Evolutionary conservation across 1,140 invertebrate species (phyloP).

Genomic region (Glossosoma conforme): DNA sequence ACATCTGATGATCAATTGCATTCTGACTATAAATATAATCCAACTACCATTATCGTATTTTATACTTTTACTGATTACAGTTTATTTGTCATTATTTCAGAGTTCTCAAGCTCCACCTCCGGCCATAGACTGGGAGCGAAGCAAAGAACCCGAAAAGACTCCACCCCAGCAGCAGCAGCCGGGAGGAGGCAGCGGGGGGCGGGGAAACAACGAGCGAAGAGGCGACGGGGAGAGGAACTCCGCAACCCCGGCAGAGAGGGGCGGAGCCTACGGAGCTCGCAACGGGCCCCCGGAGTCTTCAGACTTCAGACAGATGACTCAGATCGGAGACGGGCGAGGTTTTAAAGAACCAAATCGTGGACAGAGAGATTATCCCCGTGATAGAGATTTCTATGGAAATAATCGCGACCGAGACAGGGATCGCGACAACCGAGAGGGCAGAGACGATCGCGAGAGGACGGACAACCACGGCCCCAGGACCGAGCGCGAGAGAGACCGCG

Average conservation of each 20-base stretch:
- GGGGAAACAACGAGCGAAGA: constrained; percentile 61
- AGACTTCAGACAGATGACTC: constrained; percentile 41
- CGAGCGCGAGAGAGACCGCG: constrained; percentile 37
- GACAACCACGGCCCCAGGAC: constrained; percentile 32
- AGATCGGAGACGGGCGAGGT: constrained; percentile 39
- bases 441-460: constrained; percentile 37
- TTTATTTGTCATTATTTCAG: too few relatives aligned
- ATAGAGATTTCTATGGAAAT: constrained; percentile 39
- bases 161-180: constrained; percentile 35
- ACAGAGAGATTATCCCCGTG: constrained; percentile 36
- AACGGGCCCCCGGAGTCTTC: constrained; percentile 21
- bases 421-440: constrained; percentile 34
- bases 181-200: constrained; percentile 58
- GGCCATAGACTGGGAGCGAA: constrained; percentile 48
- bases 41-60: too few relatives aligned
- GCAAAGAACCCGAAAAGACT: constrained; percentile 18
- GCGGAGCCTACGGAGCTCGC: constrained; percentile 21
- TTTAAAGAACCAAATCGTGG: too few relatives aligned
- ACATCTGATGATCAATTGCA: constrained; percentile 11
- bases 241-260: constrained; percentile 7
- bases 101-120: constrained; percentile 25
- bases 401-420: constrained; percentile 45
- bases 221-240: constrained; percentile 50
- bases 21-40: too few relatives aligned
- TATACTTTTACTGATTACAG: too few relatives aligned